Evolutionary conservation across 2,888 invertebrate species (phyloP), one percentile per base, ranked within the genome.

Genomic region (Carpatolechia fugitivella): DNA sequence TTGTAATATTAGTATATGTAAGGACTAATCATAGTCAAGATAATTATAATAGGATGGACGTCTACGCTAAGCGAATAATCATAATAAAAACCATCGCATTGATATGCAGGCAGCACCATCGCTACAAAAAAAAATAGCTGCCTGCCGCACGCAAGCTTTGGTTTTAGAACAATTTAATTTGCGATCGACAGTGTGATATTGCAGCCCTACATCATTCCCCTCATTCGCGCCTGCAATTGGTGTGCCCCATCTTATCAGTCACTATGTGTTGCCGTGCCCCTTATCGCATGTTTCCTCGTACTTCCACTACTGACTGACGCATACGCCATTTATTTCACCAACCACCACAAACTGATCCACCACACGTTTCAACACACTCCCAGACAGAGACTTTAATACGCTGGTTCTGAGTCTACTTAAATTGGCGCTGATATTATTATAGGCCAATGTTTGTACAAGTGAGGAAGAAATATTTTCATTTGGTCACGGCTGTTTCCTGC

Each of bases 391-490:
- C 29, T 11, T 38, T 11, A 14, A 20, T 38, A 51, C n/a, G 20
- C 3, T 44, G 50, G 50, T 41, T 46, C 29, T 5, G 36, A 36
- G 31, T 56, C 62, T 51, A 29, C 5, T 51, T 52, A 58, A 8
- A 50, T 36, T 63, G 61, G 68, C 59, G 36, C 20, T 29, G 51
- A 60, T 59, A 56, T 57, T 59, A 57, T 54, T 54, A 60, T 62
- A 58, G 50, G 52, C 52, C 40, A 36, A 62, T 83, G 82, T 85
- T 83, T 81, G 74, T 53, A 69, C 73, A 74, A 70, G 73, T 79
- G 81, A 76, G 66, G 69, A 67, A 65, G 79, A 74, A 78, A 81
- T 78, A 83, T 85, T 83, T 80, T 76, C 78, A 72, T 71, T 74
- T 70, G 71, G 73, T 70, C 74, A 73, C 69, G 72, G 68, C 64